phyloP scores from a whole-genome alignment of 1,140 invertebrate species.

The Rhyzopertha dominica region DNA sequence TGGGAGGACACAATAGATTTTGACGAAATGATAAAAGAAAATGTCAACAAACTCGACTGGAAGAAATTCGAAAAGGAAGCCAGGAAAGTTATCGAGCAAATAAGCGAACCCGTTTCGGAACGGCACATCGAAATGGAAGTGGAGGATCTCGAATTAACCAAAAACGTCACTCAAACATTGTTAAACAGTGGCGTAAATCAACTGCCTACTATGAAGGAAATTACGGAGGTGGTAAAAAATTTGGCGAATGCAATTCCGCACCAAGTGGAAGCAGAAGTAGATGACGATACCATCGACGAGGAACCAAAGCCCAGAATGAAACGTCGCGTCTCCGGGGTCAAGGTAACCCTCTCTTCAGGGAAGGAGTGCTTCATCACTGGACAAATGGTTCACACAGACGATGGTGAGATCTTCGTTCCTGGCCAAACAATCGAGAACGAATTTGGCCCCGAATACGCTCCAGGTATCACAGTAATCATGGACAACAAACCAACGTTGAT shows the following conservation, averaged over 20 bases:
- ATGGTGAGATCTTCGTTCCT: conserved; percentile 64
- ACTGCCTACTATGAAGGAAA: conserved; percentile 59
- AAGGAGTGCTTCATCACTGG: conserved; percentile 58
- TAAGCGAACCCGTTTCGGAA: conserved; percentile 39
- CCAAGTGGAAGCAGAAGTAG: conserved; percentile 54
- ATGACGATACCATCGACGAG: conserved; percentile 58
- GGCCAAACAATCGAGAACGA: conserved; percentile 68
- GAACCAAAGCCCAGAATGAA: conserved; percentile 49
- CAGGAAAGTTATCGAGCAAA: conserved; percentile 48
- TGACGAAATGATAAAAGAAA: conserved; percentile 54
- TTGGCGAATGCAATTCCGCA: conserved; percentile 56
- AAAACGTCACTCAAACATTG: conserved; percentile 53
- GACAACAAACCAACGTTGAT: conserved; percentile 61
- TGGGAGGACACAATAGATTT: conserved; percentile 49
- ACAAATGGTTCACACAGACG: conserved; percentile 63
- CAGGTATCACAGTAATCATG: conserved; percentile 66
- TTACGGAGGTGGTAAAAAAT: conserved; percentile 58
- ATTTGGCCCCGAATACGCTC: conserved; percentile 61
- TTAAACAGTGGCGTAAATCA: conserved; percentile 47
- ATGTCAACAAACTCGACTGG: conserved; percentile 59
- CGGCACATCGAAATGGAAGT: conserved; percentile 46
- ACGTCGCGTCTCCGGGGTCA: conserved; percentile 41
- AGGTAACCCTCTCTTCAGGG: conserved; percentile 43
- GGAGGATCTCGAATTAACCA: conserved; percentile 52
- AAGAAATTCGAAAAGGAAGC: conserved; percentile 55